phyloP scores from a whole-genome alignment of 1,140 invertebrate species.

The Hirudo medicinalis region DNA sequence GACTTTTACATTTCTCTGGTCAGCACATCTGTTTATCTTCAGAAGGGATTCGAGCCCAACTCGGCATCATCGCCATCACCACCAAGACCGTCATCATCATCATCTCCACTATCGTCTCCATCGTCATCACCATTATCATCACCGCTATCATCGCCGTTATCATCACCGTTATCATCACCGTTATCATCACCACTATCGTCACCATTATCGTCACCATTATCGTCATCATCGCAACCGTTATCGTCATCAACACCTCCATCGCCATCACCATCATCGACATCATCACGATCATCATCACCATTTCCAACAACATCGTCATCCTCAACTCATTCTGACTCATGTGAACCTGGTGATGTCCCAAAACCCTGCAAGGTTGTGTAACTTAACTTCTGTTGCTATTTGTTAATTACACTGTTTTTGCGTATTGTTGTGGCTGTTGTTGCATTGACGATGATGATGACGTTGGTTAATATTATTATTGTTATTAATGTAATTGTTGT shows the following conservation, averaged over 20 bases:
- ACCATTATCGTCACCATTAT: not conserved
- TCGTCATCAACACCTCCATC: not conserved
- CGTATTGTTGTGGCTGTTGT: no score
- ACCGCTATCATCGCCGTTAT: not conserved
- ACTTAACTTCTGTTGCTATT: no score
- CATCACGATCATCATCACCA: conserved; percentile 2
- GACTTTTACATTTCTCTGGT: no score
- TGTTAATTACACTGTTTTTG: no score
- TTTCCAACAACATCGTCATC: conserved; percentile 5
- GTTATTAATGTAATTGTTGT: no score
- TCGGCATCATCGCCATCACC: no score
- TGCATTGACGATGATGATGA: no score
- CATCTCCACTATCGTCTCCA: conserved; percentile 11
- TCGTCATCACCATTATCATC: conserved; percentile 16
- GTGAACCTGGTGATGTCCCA: no score
- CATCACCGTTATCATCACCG: not conserved
- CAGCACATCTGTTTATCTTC: no score
- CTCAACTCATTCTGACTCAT: not conserved
- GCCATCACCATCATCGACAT: not conserved
- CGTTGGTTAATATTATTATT: no score
- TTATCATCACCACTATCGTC: not conserved
- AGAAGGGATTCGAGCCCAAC: no score
- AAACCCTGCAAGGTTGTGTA: no score
- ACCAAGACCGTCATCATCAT: conserved; percentile 14
- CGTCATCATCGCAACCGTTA: not conserved